Base-by-base conservation (phyloP, 2,888 invertebrate species). In the Metellina segmentata region DNA sequence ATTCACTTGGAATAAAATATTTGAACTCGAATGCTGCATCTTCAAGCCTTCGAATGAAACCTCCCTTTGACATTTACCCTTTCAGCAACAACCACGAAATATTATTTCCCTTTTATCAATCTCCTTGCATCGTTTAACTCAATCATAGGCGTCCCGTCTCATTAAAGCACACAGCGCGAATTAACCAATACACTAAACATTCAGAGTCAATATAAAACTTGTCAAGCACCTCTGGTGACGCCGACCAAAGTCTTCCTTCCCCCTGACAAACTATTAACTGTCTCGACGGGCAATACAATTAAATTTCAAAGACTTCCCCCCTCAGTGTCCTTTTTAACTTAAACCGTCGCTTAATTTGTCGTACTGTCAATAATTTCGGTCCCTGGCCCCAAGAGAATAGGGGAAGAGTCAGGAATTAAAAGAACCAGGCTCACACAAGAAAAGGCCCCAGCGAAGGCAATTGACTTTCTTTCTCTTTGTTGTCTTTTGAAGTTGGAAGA, bases 241-340 rank as follows among this genome's bases (percentile, higher is more conserved):
- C 34, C 34, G 34, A 34, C 34, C 34, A 34, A 34, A 34, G 34
- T 34, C 4, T 34, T 34, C 16, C 13, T 11, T 70, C 70, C 70
- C 13, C 8, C 2, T 70, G 0, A n/a, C 16, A 19, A 49, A 51
- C 77, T 51, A n/a, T 49, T 48, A 75, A 75, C 16, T 0, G 48
- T 48, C 0, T 75, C 75, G 13, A 6, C 48, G 19, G 6, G 8
- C 49, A 51, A 49, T 19, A 51, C n/a, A 77, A 77, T 77, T 77
- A 77, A 77, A 77, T 48, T 77, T 77, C 77, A 77, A 51, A 77
- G 8, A 51, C 11, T 75, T 74, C 48, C 74, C 20, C 7, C 2
- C 16, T 77, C 77, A 11, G 19, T 51, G 16, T 8, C 9, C 49
- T 77, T 49, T 77, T 61, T n/a, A n/a, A 49, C 52, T n/a, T 48